Evolutionary conservation across 2,888 invertebrate species (phyloP).

Genomic region (Watsonalla binaria): DNA sequence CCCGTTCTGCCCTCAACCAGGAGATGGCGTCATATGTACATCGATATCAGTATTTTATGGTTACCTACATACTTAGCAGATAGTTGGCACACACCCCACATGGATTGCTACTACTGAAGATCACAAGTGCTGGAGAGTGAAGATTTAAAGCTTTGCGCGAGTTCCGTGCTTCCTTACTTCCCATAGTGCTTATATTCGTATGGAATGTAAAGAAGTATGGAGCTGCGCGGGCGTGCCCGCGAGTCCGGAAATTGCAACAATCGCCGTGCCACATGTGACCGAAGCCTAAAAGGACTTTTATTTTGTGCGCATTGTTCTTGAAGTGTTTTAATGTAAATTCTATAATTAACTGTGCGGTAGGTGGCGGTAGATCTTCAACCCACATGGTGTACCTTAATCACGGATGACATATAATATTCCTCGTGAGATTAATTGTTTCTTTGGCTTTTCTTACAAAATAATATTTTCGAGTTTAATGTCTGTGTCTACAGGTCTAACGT

Average conservation of each 20-base stretch:
- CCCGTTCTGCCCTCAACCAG: constrained; percentile 33
- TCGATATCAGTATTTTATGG: constrained; percentile 15
- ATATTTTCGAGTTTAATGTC: neutral
- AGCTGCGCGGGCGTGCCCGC: constrained; percentile 80
- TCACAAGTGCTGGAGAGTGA: constrained; percentile 41
- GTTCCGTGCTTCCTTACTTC: constrained; percentile 98
- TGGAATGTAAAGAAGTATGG: constrained; percentile 99
- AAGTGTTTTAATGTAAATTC: constrained; percentile 28
- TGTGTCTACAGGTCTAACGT: neutral
- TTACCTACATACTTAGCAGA: constrained; percentile 7
- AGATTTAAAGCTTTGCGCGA: constrained; percentile 77
- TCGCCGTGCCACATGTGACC: constrained; percentile 33
- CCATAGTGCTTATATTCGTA: constrained; percentile 91
- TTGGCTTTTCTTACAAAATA: too few species aligned
- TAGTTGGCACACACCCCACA: constrained; percentile 18
- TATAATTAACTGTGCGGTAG: constrained; percentile 21
- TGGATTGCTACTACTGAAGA: constrained; percentile 21
- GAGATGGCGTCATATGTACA: constrained; percentile 42
- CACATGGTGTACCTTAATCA: constrained; percentile 9
- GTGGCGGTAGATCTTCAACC: constrained; percentile 14
- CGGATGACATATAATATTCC: neutral
- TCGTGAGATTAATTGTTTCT: neutral
- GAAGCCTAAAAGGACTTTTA: constrained; percentile 29
- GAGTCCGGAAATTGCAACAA: constrained; percentile 39
- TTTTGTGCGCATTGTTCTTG: constrained; percentile 28